These are phyloP conservation scores for Siniperca scherzeri DNA, from an alignment of 2,797 vertebrate genomes.

Conservation along the genomic window DNA sequence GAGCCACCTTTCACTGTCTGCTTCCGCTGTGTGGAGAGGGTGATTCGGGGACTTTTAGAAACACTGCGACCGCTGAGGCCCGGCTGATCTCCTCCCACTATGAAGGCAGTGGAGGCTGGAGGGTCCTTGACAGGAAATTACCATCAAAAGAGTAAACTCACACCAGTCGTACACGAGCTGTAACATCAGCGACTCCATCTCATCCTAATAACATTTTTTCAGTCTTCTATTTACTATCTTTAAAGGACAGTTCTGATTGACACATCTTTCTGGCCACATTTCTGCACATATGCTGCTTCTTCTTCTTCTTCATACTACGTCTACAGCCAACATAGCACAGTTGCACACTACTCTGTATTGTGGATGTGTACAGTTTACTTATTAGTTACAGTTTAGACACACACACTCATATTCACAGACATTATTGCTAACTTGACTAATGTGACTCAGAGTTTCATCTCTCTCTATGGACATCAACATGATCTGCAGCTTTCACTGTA, in stretches of 20 bases:
- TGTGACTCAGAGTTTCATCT: not conserved
- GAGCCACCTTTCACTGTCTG: conserved; percentile 91
- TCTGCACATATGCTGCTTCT: not conserved
- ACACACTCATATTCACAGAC: not conserved
- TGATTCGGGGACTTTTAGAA: conserved; percentile 85
- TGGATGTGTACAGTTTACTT: not conserved
- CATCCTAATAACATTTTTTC: conserved; percentile 11
- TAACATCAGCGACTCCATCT: conserved; percentile 30
- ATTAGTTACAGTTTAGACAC: not conserved
- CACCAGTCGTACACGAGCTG: conserved; percentile 67
- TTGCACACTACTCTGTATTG: not conserved
- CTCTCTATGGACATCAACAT: not conserved
- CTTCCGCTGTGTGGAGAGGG: conserved; percentile 87
- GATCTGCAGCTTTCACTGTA: not conserved
- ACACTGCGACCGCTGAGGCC: conserved; percentile 87
- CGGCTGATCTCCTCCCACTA: conserved; percentile 86
- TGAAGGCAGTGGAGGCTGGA: conserved; percentile 89
- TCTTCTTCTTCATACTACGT: not conserved
- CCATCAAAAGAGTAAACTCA: conserved; percentile 88
- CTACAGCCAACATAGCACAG: not conserved
- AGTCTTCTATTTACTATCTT: not conserved
- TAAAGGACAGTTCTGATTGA: not conserved
- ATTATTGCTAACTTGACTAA: not conserved
- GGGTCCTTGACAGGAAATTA: conserved; percentile 91
- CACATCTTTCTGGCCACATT: no score